Base-by-base conservation (phyloP, 2,113 vertebrate genomes). In the Leptobrachium leishanense region DNA sequence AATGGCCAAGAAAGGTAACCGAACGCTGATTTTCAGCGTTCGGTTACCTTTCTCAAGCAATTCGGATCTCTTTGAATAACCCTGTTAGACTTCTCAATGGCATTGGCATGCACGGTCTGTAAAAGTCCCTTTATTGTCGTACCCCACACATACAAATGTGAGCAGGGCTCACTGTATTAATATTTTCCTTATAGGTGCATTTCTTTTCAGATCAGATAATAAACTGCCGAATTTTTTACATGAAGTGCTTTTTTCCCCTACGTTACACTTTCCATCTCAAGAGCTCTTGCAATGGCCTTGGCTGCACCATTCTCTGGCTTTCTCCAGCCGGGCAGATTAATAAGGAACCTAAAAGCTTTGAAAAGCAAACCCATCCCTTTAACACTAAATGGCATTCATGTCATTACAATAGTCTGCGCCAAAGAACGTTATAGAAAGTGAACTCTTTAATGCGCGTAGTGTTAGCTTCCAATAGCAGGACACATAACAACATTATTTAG, bases 391-490 rank as follows among this genome's bases (percentile, higher is more conserved):
- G 31, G n/a, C 31, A 8, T 64, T 74, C 11, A 0, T 46, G 43
- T 73, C 55, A 10, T 57, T 84, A 2, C 81, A 77, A 76, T 2
- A 42, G 74, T 83, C 59, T 80, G 79, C 75, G 85, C n/a, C 0
- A 57, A 7, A 43, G 39, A n/a, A 76, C 76, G 68, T 69, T 50
- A 73, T 67, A 43, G 81, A 50, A 81, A 82, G 53, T 74, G 78
- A 68, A 82, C 81, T 74, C 82, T 72, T 63, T 71, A 75, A 83
- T 80, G 50, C 10, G 0, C 57, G 67, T 75, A 44, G 54, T 79
- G 75, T 43, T 74, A 83, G 86, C 77, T 84, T 55, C 80, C 74
- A 85, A 76, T 82, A 83, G 74, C 75, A 20, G 86, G 87, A 86
- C 86, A 69, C 40, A 1, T 55, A 63, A 73, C 63, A 76, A 41